Evolutionary conservation across 2,113 vertebrate species (phyloP).

Genomic region (Apodemus speciosus): DNA sequence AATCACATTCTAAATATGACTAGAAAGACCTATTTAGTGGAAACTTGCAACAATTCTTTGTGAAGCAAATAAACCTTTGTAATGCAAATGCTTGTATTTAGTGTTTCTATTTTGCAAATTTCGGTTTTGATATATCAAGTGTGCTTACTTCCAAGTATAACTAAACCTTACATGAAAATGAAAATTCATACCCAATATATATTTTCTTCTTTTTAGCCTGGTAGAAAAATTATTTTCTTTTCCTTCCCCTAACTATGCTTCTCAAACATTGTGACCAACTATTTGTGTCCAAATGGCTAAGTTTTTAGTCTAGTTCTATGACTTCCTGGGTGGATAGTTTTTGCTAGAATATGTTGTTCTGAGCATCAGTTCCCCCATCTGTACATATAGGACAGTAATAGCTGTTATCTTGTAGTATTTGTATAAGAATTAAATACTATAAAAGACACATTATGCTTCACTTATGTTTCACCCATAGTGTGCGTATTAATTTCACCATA

Average conservation of each 20-base stretch:
- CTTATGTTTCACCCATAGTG: neutral
- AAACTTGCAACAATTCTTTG: slow-evolving; percentile 61
- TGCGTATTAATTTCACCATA: slow-evolving; percentile 32
- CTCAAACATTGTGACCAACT: neutral
- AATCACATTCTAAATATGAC: slow-evolving; percentile 46
- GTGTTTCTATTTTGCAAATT: slow-evolving; percentile 53
- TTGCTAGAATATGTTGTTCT: neutral
- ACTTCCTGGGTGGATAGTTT: neutral
- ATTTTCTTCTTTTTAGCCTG: slow-evolving; percentile 29
- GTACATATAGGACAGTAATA: neutral
- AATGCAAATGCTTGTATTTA: slow-evolving; percentile 57
- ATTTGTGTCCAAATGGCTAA: neutral
- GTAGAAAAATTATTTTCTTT: neutral
- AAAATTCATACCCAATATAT: slow-evolving; percentile 23
- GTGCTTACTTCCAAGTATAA: slow-evolving; percentile 53
- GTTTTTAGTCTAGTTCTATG: slow-evolving; percentile 27
- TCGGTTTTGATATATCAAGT: slow-evolving; percentile 54
- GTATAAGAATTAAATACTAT: slow-evolving; percentile 13
- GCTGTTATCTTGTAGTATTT: neutral
- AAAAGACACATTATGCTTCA: neutral
- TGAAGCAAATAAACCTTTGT: slow-evolving; percentile 67
- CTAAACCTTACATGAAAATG: slow-evolving; percentile 62
- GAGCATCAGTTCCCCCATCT: slow-evolving; percentile 15
- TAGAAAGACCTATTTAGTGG: slow-evolving; percentile 53
- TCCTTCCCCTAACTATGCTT: neutral